phyloP scores from a whole-genome alignment of 2,888 invertebrate genomes.

The Eumerus sabulonum region DNA sequence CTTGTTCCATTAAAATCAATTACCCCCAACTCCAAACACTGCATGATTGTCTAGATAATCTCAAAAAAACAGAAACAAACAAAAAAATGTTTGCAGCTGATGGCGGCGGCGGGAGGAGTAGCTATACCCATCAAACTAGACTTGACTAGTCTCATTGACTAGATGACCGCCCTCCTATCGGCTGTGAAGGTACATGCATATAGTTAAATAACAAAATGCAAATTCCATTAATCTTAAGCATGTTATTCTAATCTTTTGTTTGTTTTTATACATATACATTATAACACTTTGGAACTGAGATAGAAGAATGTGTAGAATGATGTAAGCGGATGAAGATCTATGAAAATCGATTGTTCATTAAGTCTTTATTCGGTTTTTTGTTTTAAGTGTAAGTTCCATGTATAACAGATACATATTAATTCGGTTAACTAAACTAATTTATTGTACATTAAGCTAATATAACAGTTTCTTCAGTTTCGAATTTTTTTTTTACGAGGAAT shows the following conservation, averaged over 20 bases:
- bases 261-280: too few species aligned
- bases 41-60: slow-evolving; percentile 47
- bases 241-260: slow-evolving; percentile 37
- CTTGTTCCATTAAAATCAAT: slow-evolving; percentile 16
- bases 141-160: neutral
- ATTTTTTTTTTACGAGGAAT: neutral
- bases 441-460: slow-evolving; percentile 32
- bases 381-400: neutral
- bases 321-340: neutral
- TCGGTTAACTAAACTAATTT: slow-evolving; percentile 37
- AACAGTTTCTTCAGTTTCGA: neutral
- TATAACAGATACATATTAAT: slow-evolving; percentile 26
- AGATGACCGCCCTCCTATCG: too few species aligned
- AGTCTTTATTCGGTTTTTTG: slow-evolving; percentile 16
- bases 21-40: slow-evolving; percentile 15
- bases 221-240: slow-evolving; percentile 63
- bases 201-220: neutral
- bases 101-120: slow-evolving; percentile 33
- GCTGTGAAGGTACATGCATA: too few species aligned
- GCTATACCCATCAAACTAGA: slow-evolving; percentile 38
- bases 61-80: slow-evolving; percentile 35
- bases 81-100: slow-evolving; percentile 36
- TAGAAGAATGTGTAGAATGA: slow-evolving; percentile 27
- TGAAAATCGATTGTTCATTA: slow-evolving; percentile 2
- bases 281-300: slow-evolving; percentile 2